These are phyloP conservation scores for Asteroscopus sphinx DNA, from an alignment of 2,888 invertebrate species.

Conservation along the genomic window DNA sequence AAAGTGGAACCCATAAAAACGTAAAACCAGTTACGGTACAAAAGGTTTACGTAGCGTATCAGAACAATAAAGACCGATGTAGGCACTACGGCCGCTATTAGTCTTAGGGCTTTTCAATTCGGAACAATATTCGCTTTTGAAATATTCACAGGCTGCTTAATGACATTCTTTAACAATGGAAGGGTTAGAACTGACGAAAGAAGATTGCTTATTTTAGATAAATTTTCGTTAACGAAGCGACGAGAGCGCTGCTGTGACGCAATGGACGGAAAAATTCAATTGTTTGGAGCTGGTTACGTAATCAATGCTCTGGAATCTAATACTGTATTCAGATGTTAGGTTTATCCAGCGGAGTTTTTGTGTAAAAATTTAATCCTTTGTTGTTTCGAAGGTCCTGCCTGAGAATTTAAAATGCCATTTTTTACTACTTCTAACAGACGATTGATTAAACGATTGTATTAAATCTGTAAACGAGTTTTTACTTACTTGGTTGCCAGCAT, in stretches of 20 bases:
- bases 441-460: neutral
- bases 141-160: constrained; percentile 58
- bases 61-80: constrained; percentile 52
- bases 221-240: constrained; percentile 34
- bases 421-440: neutral
- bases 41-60: constrained; percentile 48
- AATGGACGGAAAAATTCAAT: constrained; percentile 40
- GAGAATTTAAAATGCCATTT: neutral
- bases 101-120: constrained; percentile 31
- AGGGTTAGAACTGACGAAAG: constrained; percentile 42
- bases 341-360: neutral
- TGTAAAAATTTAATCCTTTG: neutral
- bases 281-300: constrained; percentile 34
- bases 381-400: neutral
- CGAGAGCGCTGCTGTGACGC: constrained; percentile 16
- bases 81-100: constrained; percentile 13
- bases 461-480: neutral
- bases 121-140: constrained; percentile 55
- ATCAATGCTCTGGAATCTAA: constrained; percentile 28
- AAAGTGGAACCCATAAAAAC: constrained; percentile 51
- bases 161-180: constrained; percentile 48
- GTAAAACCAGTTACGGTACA: constrained; percentile 55
- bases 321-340: constrained; percentile 9
- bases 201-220: constrained; percentile 50
- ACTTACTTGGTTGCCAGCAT: too few relatives aligned